Conservation (phyloP, 2,797 vertebrate genomes). For the Oceanodroma leucorhoa region DNA sequence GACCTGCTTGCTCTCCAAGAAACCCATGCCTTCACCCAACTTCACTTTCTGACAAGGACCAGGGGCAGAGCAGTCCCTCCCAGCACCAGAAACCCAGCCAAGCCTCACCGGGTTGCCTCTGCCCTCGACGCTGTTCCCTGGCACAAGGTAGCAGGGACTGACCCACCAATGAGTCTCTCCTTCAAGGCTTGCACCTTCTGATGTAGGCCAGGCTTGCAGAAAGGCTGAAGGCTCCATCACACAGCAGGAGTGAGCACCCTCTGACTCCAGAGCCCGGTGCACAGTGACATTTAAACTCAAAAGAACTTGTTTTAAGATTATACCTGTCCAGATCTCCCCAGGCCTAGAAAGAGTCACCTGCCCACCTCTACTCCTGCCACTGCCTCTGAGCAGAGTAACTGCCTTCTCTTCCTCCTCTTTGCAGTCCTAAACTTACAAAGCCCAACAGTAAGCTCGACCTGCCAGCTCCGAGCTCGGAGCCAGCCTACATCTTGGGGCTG, state of each 20-base stretch:
- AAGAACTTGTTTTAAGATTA: not conserved
- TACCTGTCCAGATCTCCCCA: not conserved
- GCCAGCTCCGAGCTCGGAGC: not conserved
- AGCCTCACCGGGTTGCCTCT: not conserved
- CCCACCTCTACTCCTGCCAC: not conserved
- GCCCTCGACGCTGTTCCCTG: not conserved
- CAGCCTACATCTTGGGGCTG: not conserved
- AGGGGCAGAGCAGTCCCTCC: not conserved
- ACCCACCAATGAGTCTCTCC: not conserved
- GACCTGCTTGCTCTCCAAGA: not conserved
- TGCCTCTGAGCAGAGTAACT: not conserved
- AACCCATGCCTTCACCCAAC: fast-evolving
- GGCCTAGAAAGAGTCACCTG: not conserved
- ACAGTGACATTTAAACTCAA: not conserved
- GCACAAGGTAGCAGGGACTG: not conserved
- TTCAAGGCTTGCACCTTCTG: not conserved
- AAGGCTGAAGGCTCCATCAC: not conserved
- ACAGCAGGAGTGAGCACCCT: not conserved
- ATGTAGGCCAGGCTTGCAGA: not conserved
- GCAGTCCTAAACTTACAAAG: not conserved
- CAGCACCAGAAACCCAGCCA: not conserved
- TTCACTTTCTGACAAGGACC: not conserved
- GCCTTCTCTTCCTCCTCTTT: not conserved
- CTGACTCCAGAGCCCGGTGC: fast-evolving
- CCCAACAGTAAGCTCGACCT: not conserved